Evolutionary conservation across 2,113 vertebrate genomes (phyloP).

Genomic region (Fregata magnificens): DNA sequence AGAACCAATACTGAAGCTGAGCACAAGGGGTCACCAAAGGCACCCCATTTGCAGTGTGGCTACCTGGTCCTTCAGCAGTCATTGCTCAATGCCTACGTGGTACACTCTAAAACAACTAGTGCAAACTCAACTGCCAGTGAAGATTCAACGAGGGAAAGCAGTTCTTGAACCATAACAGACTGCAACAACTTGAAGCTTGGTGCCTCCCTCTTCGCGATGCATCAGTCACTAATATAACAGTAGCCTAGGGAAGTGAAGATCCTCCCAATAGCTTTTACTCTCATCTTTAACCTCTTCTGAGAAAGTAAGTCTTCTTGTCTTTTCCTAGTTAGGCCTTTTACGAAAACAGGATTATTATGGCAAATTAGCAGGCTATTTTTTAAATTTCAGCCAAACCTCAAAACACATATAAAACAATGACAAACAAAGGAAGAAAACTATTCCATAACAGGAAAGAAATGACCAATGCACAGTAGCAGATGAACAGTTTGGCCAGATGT

Average conservation of each 20-base stretch:
- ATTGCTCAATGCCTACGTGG: neutral
- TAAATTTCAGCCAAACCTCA: neutral
- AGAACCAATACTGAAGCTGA: neutral
- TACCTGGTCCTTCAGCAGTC: neutral
- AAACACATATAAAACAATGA: neutral
- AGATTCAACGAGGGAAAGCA: neutral
- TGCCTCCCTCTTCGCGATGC: neutral
- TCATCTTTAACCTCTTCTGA: neutral
- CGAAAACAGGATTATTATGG: neutral
- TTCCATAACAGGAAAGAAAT: neutral
- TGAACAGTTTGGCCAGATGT: neutral
- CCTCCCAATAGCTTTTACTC: neutral
- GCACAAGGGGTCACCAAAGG: neutral
- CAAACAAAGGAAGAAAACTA: neutral
- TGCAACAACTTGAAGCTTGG: neutral
- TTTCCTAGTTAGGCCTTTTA: neutral
- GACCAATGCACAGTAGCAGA: neutral
- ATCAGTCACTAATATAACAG: neutral
- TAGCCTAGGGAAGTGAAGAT: neutral
- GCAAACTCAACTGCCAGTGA: neutral
- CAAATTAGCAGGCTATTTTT: neutral
- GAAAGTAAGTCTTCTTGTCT: neutral
- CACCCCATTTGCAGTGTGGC: neutral
- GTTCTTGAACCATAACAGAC: neutral
- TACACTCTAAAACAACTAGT: neutral